These are phyloP conservation scores for Tillus elongatus DNA, from an alignment of 2,888 invertebrate species.

Conservation along the genomic window DNA sequence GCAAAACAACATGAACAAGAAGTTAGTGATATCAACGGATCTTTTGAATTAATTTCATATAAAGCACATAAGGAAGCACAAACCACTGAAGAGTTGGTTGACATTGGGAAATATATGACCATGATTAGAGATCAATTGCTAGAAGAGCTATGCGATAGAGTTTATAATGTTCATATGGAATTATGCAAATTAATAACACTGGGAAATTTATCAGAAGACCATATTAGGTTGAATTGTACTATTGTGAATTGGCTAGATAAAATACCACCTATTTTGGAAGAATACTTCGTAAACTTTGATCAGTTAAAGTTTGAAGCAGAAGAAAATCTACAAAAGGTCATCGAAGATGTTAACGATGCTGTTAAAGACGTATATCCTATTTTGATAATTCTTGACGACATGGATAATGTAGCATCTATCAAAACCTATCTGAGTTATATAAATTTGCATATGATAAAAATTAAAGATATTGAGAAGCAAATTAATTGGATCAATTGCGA, in stretches of 20 bases:
- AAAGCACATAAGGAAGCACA: slow-evolving; percentile 62
- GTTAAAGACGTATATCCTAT: slow-evolving; percentile 65
- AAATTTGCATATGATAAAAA: slow-evolving; percentile 45
- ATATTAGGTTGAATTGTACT: slow-evolving; percentile 64
- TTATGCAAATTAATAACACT: slow-evolving; percentile 65
- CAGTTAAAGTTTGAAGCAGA: slow-evolving; percentile 74
- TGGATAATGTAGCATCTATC: slow-evolving; percentile 70
- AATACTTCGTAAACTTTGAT: slow-evolving; percentile 67
- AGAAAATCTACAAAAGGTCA: slow-evolving; percentile 61
- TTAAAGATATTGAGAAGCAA: slow-evolving; percentile 64
- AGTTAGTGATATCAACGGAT: slow-evolving; percentile 56
- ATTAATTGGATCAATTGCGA: slow-evolving; percentile 84
- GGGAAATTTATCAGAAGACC: slow-evolving; percentile 60
- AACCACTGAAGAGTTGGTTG: slow-evolving; percentile 71
- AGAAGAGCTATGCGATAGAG: slow-evolving; percentile 56
- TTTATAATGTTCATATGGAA: slow-evolving; percentile 54
- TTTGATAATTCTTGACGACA: slow-evolving; percentile 68
- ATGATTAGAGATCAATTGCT: slow-evolving; percentile 64
- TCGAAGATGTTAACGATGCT: slow-evolving; percentile 60
- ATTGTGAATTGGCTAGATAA: slow-evolving; percentile 74
- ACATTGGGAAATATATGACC: slow-evolving; percentile 67
- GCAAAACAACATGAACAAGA: slow-evolving; percentile 54
- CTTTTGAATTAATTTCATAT: slow-evolving; percentile 60
- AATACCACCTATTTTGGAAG: slow-evolving; percentile 71
- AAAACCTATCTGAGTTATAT: slow-evolving; percentile 55